These are phyloP conservation scores for Paradisaea rubra DNA, from an alignment of 2,113 vertebrate species.

Conservation along the genomic window DNA sequence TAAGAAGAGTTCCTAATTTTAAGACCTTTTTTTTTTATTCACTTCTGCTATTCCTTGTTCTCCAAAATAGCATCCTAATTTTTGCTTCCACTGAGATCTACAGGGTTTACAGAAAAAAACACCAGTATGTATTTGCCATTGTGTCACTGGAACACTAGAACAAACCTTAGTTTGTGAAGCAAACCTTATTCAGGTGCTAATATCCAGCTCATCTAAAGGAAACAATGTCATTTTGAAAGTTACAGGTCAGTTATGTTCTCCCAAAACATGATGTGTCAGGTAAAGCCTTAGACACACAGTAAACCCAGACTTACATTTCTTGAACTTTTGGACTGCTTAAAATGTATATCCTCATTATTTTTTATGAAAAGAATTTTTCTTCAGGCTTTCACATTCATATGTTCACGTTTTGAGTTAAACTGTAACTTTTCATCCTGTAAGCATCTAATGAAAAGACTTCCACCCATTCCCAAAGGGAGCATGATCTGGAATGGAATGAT, in stretches of 20 bases:
- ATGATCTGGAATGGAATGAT: background rate
- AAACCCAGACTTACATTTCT: background rate
- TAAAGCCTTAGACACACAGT: background rate
- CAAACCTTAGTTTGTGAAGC: background rate
- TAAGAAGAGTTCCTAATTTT: background rate
- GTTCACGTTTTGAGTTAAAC: conserved; percentile 23
- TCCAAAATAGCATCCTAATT: background rate
- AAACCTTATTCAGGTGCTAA: background rate
- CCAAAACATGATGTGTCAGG: background rate
- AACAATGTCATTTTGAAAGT: background rate
- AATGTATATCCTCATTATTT: background rate
- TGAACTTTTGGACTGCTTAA: background rate
- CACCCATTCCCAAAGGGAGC: conserved; percentile 36
- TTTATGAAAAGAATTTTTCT: conserved; percentile 32
- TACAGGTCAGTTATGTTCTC: background rate
- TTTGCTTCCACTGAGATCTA: background rate
- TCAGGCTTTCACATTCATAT: conserved; percentile 21
- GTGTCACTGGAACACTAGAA: background rate
- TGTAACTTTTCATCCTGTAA: conserved; percentile 13
- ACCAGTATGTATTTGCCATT: background rate
- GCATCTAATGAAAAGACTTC: conserved; percentile 41
- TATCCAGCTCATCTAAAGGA: background rate
- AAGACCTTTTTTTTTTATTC: background rate
- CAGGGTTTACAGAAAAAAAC: background rate
- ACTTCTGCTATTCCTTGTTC: background rate